Conservation (phyloP, 2,113 vertebrate species). For the Pyrgilauda ruficollis region DNA sequence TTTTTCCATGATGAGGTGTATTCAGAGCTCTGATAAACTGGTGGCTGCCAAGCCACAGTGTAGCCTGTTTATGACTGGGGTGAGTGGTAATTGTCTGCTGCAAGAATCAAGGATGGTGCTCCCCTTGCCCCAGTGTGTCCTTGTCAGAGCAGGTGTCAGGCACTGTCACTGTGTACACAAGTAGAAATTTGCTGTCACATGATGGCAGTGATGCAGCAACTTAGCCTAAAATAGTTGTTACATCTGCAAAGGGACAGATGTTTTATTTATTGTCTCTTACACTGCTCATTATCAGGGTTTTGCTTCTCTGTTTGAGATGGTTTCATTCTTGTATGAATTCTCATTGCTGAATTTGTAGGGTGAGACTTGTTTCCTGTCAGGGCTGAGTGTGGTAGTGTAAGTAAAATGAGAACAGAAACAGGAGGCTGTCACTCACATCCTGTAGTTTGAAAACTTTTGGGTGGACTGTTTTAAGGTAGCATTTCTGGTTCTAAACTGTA, state of each 20-base stretch:
- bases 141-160: background rate
- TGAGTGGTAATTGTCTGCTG: background rate
- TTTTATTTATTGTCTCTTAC: background rate
- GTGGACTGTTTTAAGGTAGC: background rate
- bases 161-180: accelerated
- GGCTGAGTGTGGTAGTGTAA: background rate
- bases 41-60: background rate
- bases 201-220: background rate
- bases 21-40: background rate
- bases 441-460: background rate
- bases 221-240: background rate
- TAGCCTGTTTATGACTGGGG: accelerated
- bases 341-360: background rate
- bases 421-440: background rate
- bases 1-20: background rate
- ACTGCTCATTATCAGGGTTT: background rate
- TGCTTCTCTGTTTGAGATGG: background rate
- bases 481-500: background rate
- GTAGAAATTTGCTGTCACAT: background rate
- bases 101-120: background rate
- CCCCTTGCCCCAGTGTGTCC: background rate
- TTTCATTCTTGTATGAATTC: background rate
- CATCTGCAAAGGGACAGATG: background rate
- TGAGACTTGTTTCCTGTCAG: background rate
- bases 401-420: background rate